phyloP scores from a whole-genome alignment of 2,113 vertebrate genomes.

The Callospermophilus lateralis region DNA sequence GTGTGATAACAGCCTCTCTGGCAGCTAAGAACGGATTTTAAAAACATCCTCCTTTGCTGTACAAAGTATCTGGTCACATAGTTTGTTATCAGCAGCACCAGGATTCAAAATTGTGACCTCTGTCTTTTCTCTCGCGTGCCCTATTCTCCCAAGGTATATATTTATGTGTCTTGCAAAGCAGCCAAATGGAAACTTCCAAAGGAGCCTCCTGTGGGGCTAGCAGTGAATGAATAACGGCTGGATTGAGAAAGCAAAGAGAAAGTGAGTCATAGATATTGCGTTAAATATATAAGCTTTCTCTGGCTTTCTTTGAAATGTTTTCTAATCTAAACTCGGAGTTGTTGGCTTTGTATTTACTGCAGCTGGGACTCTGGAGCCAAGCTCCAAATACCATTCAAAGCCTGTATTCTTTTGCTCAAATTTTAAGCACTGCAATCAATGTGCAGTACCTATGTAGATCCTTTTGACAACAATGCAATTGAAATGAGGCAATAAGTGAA shows the following conservation, averaged over 20 bases:
- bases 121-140: neutral
- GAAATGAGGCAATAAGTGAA: constrained; percentile 39
- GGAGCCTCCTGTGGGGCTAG: constrained; percentile 30
- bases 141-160: constrained; percentile 33
- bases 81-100: constrained; percentile 15
- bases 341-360: constrained; percentile 1
- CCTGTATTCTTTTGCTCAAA: neutral
- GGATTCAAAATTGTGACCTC: constrained; percentile 42
- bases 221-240: constrained; percentile 24
- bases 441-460: neutral
- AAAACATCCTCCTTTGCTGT: neutral
- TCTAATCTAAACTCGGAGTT: constrained; percentile 15
- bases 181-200: constrained; percentile 60
- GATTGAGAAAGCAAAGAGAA: constrained; percentile 52
- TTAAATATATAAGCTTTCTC: constrained; percentile 49
- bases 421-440: neutral
- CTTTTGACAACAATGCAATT: neutral
- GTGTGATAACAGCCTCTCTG: neutral
- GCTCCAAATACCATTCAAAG: neutral
- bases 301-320: constrained; percentile 47
- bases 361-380: neutral
- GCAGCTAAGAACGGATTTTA: neutral
- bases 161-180: constrained; percentile 57
- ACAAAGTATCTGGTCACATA: neutral
- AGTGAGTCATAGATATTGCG: constrained; percentile 40